Base-by-base conservation (phyloP, 2,113 vertebrate genomes). In the Pachypanchax playfairii region DNA sequence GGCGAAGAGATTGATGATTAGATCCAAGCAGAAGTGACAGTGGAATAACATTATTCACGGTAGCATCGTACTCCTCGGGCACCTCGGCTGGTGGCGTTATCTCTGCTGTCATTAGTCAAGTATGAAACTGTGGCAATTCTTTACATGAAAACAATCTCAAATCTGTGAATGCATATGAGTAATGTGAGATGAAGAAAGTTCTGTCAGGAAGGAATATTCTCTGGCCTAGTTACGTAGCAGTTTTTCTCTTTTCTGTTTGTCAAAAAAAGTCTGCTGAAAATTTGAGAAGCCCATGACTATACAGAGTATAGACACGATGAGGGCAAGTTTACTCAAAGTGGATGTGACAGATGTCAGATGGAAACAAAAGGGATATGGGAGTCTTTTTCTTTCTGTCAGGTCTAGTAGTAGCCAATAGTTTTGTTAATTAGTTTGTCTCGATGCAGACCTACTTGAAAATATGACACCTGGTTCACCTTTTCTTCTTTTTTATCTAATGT, bases 401-500 rank as follows among this genome's bases (percentile, higher is more conserved):
- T 66, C 75, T 81, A 53, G 77, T 77, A 90, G 90, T 91, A 89
- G n/a, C 28, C 28, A 7, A 5, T 29, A 29, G 28, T 75, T 86
- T 75, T 63, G 57, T 88, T 92, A 90, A 91, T 91, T 90, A 90
- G 88, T 73, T 64, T 72, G 75, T 86, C 82, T 82, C 77, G 41
- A 66, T 42, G 51, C 78, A 47, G 80, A 85, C 80, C 80, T 47
- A 47, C 77, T 75, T 85, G 86, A 85, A 88, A 88, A 58, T 71
- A 67, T 75, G 84, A 76, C 79, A 88, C 78, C 85, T 79, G 70
- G 75, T 79, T 83, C 76, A 72, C 77, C 78, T 73, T 81, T 73
- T 79, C 66, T 54, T 69, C 58, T 56, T 42, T 21, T 3, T 44
- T 13, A 14, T 48, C 13, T 62, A 68, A n/a, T n/a, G n/a, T n/a